Base-by-base conservation (phyloP, 2,113 vertebrate species). In the Benitochromis conjunctus region DNA sequence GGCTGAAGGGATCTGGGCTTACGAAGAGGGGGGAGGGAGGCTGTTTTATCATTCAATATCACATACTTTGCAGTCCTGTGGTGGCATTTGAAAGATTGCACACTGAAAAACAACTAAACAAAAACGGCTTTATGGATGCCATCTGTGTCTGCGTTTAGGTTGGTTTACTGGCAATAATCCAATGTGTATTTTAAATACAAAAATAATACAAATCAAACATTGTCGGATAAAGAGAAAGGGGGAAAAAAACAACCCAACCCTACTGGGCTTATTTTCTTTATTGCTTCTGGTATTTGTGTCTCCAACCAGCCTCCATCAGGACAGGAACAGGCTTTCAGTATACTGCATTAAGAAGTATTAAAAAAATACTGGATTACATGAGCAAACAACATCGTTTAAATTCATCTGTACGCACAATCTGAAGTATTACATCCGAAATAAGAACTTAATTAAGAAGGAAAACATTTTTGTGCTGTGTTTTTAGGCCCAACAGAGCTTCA, bases 21-120 rank as follows among this genome's bases (percentile, higher is more conserved):
- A 76, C 13, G 6, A 14, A 5, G 36, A 43, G 24, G 36, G 66
- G 43, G 24, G 69, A 13, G 60, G 19, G 66, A 55, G 54, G 43
- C 3, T 12, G 41, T 29, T 55, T 56, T 34, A 46, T 69, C 79
- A 85, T 74, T 82, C 74, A 83, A 83, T 85, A 81, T 80, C 69
- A 83, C 38, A 85, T 29, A 57, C 16, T 89, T 77, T 84, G 90
- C 90, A 87, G 48, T 88, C 19, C 71, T 19, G 55, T 54, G 2
- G 53, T 36, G 53, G 26, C 5, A 69, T 74, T 71, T 54, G n/a
- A 88, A 79, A 81, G 43, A 86, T 43, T 71, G 64, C 46, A 85
- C 19, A 21, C 13, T 54, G 4, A 4, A 24, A 41, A 64, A 64
- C 34, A 64, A 38, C 60, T 64, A 38, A 64, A 64, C 18, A 38